Conservation (phyloP, 2,888 invertebrate genomes). For the Pollenia angustigena region DNA sequence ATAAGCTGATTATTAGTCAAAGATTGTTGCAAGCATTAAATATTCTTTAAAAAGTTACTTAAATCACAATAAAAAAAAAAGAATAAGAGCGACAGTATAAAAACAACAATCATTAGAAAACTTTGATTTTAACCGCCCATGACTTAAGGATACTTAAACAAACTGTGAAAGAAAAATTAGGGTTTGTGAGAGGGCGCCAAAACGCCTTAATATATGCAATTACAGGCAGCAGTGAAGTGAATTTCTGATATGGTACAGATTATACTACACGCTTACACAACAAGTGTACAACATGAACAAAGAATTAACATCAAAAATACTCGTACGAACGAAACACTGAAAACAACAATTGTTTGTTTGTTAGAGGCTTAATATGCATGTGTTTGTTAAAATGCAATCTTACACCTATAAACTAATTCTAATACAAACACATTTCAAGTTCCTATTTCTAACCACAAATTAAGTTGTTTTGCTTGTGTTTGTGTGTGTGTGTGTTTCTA, state of each 20-base stretch:
- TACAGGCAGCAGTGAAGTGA: neutral
- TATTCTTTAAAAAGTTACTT: neutral
- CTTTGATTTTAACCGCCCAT: slow-evolving; percentile 16
- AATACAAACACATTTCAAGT: neutral
- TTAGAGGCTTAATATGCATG: slow-evolving; percentile 19
- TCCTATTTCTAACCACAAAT: slow-evolving; percentile 17
- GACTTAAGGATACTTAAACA: neutral
- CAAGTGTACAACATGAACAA: neutral
- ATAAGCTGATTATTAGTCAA: too few species aligned
- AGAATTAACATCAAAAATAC: slow-evolving; percentile 16
- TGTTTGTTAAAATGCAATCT: slow-evolving; percentile 33
- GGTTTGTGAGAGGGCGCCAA: neutral
- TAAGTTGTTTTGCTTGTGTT: slow-evolving; percentile 5
- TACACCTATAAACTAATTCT: slow-evolving; percentile 16
- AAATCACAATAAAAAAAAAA: too few species aligned
- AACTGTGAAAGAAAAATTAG: neutral
- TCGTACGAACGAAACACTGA: neutral
- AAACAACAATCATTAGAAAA: slow-evolving; percentile 15
- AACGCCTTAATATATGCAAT: neutral
- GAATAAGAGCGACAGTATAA: neutral
- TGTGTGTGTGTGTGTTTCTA: neutral
- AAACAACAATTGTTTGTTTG: neutral
- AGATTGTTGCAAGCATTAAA: neutral
- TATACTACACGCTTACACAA: slow-evolving; percentile 7
- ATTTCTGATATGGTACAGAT: neutral